Evolutionary conservation across 1,140 invertebrate genomes (phyloP).

Genomic region (Araneus ventricosus): DNA sequence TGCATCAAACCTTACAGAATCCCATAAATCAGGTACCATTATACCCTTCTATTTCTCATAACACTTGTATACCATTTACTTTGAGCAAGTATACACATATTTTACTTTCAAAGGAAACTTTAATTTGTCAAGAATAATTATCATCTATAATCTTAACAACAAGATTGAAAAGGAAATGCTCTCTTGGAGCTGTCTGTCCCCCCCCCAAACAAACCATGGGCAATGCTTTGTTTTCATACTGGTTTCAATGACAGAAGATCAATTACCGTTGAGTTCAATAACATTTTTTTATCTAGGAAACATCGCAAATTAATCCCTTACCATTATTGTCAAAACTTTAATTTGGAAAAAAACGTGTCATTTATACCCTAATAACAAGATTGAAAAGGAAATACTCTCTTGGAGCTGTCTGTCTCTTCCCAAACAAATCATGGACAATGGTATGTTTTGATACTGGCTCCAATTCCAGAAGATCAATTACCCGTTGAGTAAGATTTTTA

Average conservation of each 20-base stretch:
- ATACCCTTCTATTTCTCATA: neutral
- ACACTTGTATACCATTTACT: neutral
- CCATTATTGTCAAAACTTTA: too few species aligned
- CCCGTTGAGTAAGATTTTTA: neutral
- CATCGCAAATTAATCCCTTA: too few species aligned
- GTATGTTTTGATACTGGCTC: neutral
- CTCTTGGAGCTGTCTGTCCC: too few species aligned
- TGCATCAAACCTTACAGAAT: neutral
- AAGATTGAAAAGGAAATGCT: too few species aligned
- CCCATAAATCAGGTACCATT: neutral
- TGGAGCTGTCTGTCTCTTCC: neutral
- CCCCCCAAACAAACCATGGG: too few species aligned
- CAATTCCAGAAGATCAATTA: too few species aligned
- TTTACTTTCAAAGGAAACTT: neutral
- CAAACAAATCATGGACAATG: constrained; percentile 15
- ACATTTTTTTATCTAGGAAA: too few species aligned
- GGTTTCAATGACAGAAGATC: too few species aligned
- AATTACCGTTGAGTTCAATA: too few species aligned
- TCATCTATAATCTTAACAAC: neutral
- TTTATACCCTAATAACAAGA: neutral
- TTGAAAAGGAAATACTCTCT: neutral
- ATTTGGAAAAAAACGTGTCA: too few species aligned
- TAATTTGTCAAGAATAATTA: neutral
- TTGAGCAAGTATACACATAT: neutral
- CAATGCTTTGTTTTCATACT: too few species aligned